Conservation (phyloP, 2,797 vertebrate genomes). For the Falco naumanni region DNA sequence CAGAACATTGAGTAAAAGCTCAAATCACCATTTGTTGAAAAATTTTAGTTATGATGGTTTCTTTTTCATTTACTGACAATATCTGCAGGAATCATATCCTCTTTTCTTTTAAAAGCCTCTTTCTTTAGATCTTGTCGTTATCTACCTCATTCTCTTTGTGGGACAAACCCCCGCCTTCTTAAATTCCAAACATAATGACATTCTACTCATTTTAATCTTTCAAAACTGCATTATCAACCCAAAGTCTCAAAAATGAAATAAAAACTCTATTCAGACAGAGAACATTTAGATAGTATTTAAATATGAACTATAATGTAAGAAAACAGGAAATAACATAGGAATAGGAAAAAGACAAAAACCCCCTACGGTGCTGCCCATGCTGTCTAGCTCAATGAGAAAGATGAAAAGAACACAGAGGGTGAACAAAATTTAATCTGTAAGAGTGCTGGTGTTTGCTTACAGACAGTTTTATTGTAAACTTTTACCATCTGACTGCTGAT, state of each 20-base stretch:
- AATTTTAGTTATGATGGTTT: not conserved
- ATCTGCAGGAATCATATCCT: not conserved
- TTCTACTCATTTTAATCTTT: not conserved
- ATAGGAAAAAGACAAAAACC: not conserved
- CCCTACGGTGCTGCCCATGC: not conserved
- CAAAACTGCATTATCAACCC: not conserved
- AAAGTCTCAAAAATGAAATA: not conserved
- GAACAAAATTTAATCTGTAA: not conserved
- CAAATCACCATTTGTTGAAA: not conserved
- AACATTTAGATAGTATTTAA: not conserved
- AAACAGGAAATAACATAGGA: not conserved
- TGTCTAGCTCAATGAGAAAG: not conserved
- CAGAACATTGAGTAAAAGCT: not conserved
- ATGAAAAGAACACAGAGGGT: not conserved
- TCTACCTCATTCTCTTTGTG: not conserved
- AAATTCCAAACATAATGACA: not conserved
- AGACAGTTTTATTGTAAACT: not conserved
- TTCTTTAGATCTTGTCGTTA: not conserved
- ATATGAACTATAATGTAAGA: not conserved
- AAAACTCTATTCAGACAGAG: not conserved
- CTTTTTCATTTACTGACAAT: not conserved
- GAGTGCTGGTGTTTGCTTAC: not conserved
- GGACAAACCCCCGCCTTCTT: not conserved
- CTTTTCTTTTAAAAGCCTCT: not conserved
- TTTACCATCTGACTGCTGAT: not conserved